Evolutionary conservation across 2,113 vertebrate species (phyloP), one percentile per base, ranked within the genome.

Genomic region (Oriolus oriolus): DNA sequence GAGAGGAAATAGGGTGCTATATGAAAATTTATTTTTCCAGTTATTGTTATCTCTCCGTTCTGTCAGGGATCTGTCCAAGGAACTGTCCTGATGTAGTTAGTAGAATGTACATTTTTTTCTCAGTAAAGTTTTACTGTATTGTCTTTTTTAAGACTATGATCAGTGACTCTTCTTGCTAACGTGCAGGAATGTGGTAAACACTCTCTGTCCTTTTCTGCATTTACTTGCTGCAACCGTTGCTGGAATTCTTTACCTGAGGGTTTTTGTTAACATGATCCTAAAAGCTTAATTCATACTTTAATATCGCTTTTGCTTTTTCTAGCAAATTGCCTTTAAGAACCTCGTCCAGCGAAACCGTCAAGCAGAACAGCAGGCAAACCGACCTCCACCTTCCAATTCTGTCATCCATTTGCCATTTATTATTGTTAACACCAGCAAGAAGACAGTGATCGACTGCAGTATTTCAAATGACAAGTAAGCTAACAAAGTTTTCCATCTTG

Each of bases 311-410:
- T 61, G 27, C 81, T 87, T 90, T 93, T 96, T 96, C n/a, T 97
- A 99, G 99, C 99, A 99, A 99, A 99, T 99, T 97, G 99, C 99
- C 97, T 99, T 99, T 96, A 99, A 99, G 97, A 99, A 99, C 96
- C 98, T 99, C 39, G 99, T 99, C 93, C 99, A 99, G 96, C 97
- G 99, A 96, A 99, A 99, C 98, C 98, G 98, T 90, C 99, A 99
- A 79, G 98, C 98, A 42, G 99, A 99, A 64, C 99, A 99, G 93
- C 99, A 99, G 96, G 98, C 99, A 59, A 99, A 98, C 96, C 97
- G 99, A 95, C 98, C 99, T 2, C 99, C 99, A 13, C 98, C 99
- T 22, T 98, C 99, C 89, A 99, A 99, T 98, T 99, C 99, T 28
- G 99, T 99, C 97, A 99, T 99, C 97, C 99, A 99, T 95, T 98